Conservation (phyloP, 2,797 vertebrate species). For the Cyprinodon diabolis region DNA sequence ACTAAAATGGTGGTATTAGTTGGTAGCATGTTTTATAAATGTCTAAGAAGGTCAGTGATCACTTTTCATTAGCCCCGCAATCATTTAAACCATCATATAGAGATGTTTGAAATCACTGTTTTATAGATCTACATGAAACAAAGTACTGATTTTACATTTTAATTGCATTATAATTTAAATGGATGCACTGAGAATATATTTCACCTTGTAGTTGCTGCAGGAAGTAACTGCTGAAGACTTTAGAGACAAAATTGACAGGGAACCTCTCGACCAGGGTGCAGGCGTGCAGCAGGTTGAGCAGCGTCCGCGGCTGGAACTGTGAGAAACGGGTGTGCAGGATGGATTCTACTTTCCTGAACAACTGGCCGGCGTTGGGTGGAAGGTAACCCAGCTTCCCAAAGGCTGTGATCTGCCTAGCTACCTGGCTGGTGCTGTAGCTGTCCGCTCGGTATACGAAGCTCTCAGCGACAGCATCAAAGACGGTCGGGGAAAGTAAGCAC, state of each 20-base stretch:
- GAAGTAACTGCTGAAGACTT: constrained; percentile 90
- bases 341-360: constrained; percentile 89
- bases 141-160: not conserved
- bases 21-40: not conserved
- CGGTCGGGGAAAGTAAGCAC: constrained; percentile 82
- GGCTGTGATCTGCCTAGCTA: constrained; percentile 81
- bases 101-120: not conserved
- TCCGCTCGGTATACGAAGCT: constrained; percentile 86
- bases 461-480: constrained; percentile 86
- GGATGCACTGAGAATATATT: not conserved
- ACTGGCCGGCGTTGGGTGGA: constrained; percentile 81
- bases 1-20: not conserved
- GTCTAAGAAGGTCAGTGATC: not conserved
- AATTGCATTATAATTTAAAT: not conserved
- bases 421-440: constrained; percentile 83
- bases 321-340: constrained; percentile 74
- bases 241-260: constrained; percentile 91
- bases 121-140: not conserved
- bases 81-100: not conserved
- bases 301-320: constrained; percentile 83
- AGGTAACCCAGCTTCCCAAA: constrained; percentile 90
- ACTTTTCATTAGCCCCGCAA: not conserved
- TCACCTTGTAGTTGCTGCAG: constrained; percentile 91
- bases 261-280: constrained; percentile 87
- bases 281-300: constrained; percentile 87